phyloP scores from a whole-genome alignment of 2,113 vertebrate genomes.

The Vombatus ursinus region DNA sequence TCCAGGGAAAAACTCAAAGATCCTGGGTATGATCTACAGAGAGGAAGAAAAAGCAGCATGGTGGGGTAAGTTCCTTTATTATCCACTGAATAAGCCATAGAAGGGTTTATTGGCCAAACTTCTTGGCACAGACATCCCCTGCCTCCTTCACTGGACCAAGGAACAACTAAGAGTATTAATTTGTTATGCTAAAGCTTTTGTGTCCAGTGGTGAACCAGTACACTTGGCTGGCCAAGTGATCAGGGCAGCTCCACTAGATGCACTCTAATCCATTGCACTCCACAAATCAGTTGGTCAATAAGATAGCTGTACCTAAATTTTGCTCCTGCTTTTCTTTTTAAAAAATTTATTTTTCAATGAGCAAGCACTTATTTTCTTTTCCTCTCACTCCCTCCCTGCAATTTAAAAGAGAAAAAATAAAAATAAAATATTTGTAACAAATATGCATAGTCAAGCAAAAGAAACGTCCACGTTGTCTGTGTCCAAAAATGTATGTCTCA shows the following conservation, averaged over 20 bases:
- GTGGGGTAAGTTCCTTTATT: neutral
- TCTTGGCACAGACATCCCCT: neutral
- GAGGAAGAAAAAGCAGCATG: neutral
- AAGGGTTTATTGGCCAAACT: neutral
- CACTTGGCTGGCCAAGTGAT: neutral
- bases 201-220: neutral
- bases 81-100: neutral
- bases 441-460: neutral
- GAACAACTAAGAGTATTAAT: neutral
- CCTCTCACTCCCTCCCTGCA: neutral
- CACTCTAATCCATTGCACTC: neutral
- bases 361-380: neutral
- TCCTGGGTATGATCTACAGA: neutral
- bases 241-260: neutral
- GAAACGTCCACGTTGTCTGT: neutral
- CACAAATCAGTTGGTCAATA: neutral
- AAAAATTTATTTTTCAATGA: neutral
- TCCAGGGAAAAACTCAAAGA: neutral
- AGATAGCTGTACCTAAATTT: neutral
- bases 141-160: neutral
- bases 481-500: neutral
- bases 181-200: neutral
- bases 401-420: neutral
- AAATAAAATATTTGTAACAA: neutral
- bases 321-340: neutral